phyloP scores from a whole-genome alignment of 64 coral and sea anemone species.

The Stichodactyla mertensii region DNA sequence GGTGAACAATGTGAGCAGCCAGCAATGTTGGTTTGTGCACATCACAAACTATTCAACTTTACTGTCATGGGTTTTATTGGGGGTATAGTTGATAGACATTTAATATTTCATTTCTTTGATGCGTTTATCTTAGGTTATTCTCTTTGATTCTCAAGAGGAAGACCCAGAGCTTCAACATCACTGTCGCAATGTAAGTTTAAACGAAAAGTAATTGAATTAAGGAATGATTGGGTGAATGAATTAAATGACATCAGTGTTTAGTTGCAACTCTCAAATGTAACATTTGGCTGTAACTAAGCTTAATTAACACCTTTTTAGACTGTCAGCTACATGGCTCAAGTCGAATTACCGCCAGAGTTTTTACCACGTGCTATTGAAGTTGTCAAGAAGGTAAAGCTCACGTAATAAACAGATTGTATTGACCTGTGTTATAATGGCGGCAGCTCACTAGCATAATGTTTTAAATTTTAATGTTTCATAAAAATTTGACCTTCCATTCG shows the following conservation, averaged over 20 bases:
- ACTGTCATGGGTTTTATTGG: not conserved
- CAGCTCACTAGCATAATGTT: too few species aligned
- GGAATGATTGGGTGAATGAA: too few species aligned
- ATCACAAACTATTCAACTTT: too few species aligned
- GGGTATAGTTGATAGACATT: not conserved
- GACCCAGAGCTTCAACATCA: slow-evolving; percentile 86
- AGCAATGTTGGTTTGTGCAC: too few species aligned
- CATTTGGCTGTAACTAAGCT: not conserved
- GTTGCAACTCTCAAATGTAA: too few species aligned
- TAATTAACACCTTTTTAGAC: not conserved
- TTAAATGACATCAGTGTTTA: too few species aligned
- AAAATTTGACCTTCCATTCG: too few species aligned
- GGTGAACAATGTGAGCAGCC: too few species aligned
- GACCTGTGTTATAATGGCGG: too few species aligned
- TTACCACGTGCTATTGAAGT: slow-evolving; percentile 62
- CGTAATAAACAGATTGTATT: too few species aligned
- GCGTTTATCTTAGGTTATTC: slow-evolving; percentile 58
- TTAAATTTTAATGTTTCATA: too few species aligned
- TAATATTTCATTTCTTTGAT: not conserved
- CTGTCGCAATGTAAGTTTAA: slow-evolving; percentile 62
- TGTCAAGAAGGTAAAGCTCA: slow-evolving; percentile 51
- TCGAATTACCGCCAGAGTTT: slow-evolving; percentile 45
- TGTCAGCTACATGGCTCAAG: slow-evolving; percentile 68
- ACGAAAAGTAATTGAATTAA: too few species aligned
- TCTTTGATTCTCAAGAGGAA: slow-evolving; percentile 92